These are phyloP conservation scores for Epinephelus malabaricus DNA, from an alignment of 2,797 vertebrate species.

Conservation along the genomic window DNA sequence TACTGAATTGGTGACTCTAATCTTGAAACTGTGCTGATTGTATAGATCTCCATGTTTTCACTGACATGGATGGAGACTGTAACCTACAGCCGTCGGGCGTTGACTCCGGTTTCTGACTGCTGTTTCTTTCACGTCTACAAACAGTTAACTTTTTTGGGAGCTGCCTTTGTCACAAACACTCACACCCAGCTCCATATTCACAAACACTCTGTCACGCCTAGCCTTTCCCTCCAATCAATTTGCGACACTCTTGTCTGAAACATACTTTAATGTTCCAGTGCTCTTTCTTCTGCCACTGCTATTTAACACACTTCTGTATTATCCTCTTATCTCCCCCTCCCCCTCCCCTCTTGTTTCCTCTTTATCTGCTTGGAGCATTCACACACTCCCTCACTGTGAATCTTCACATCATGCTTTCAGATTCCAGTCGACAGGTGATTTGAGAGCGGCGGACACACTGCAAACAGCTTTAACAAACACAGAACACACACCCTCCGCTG, in stretches of 20 bases:
- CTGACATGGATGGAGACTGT: too few species aligned
- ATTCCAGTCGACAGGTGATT: conserved; percentile 58
- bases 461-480: conserved; percentile 3
- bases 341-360: conserved; percentile 17
- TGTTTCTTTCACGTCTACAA: too few species aligned
- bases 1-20: too few species aligned
- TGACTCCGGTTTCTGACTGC: too few species aligned
- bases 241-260: conserved; percentile 77
- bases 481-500: neutral
- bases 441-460: conserved; percentile 15
- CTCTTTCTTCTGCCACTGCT: conserved; percentile 77
- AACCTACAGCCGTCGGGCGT: too few species aligned
- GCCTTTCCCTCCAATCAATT: conserved; percentile 81
- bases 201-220: conserved; percentile 70
- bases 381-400: conserved; percentile 19
- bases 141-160: too few species aligned
- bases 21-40: too few species aligned
- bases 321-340: conserved; percentile 77
- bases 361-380: conserved; percentile 63
- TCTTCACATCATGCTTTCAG: conserved; percentile 57
- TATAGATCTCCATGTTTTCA: too few species aligned
- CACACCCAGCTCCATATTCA: conserved; percentile 24
- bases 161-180: conserved; percentile 27
- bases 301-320: conserved; percentile 76
- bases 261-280: conserved; percentile 79